A percentile compares a stretch with the other conserved stretches of the same genome.
Conservation (phyloP, 92 coral and sea anemone genomes). For the Parazoanthus atlanticus region DNA sequence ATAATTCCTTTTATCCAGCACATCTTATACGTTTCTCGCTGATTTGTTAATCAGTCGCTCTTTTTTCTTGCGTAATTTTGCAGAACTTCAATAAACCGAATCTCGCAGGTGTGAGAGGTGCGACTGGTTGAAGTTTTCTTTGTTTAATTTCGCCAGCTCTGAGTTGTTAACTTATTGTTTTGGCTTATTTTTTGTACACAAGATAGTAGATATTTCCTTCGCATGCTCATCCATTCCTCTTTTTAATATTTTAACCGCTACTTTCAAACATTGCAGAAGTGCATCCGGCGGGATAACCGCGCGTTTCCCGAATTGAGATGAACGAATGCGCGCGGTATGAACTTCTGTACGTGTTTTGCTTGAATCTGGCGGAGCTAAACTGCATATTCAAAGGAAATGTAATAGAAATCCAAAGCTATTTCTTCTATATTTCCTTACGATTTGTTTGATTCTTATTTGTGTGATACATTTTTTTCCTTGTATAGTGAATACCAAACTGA, state of each 20-base stretch:
- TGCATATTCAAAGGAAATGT: background rate
- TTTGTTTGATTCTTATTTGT: background rate
- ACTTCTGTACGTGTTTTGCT: background rate
- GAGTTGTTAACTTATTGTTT: background rate
- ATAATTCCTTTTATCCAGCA: background rate
- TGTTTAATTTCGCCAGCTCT: background rate
- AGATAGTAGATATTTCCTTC: conserved; percentile 4
- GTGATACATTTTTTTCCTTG: background rate
- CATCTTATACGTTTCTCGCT: background rate
- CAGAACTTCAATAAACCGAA: background rate
- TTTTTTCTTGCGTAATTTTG: background rate
- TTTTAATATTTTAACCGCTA: background rate
- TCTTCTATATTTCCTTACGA: background rate
- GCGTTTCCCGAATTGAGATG: background rate
- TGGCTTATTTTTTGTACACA: background rate
- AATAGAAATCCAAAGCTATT: too few relatives aligned
- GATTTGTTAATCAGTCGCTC: background rate
- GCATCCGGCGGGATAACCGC: background rate
- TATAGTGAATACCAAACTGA: background rate
- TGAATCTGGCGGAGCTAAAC: background rate
- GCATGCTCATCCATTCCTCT: background rate
- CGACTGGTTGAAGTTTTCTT: background rate
- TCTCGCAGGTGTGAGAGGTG: conserved; percentile 21
- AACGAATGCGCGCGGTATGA: background rate
- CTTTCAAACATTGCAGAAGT: background rate